phyloP scores from a whole-genome alignment of 2,797 vertebrate species.

The Cichlasoma orientale region DNA sequence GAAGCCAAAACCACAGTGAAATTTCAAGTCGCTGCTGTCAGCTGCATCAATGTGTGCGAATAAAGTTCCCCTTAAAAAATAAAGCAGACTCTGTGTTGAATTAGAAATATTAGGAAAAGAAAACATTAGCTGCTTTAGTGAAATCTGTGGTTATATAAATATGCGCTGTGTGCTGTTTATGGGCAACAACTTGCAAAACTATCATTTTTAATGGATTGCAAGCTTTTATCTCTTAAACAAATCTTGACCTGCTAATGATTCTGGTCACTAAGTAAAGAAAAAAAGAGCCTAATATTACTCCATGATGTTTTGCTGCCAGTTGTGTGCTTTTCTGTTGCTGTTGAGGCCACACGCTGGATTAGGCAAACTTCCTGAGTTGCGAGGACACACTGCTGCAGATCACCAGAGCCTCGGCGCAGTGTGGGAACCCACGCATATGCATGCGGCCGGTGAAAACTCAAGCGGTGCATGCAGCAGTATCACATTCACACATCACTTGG shows the following conservation, averaged over 20 bases:
- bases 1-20: slow-evolving; percentile 37
- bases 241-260: slow-evolving; percentile 25
- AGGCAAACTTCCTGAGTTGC: slow-evolving; percentile 33
- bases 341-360: neutral
- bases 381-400: slow-evolving; percentile 21
- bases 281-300: slow-evolving; percentile 20
- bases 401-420: neutral
- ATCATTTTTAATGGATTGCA: neutral
- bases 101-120: neutral
- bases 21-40: neutral
- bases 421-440: neutral
- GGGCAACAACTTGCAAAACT: neutral
- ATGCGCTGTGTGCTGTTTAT: neutral
- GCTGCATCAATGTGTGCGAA: neutral
- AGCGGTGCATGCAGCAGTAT: slow-evolving; percentile 14
- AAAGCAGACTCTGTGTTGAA: neutral
- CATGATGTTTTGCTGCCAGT: slow-evolving; percentile 26
- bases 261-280: slow-evolving; percentile 17
- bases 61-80: neutral
- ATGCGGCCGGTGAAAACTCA: neutral
- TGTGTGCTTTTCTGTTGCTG: slow-evolving; percentile 8
- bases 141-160: neutral
- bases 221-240: neutral
- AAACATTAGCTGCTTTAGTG: neutral
- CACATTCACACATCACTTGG: slow-evolving; percentile 53